Evolutionary conservation across 2,888 invertebrate genomes (phyloP).

Genomic region (Synanthedon vespiformis): DNA sequence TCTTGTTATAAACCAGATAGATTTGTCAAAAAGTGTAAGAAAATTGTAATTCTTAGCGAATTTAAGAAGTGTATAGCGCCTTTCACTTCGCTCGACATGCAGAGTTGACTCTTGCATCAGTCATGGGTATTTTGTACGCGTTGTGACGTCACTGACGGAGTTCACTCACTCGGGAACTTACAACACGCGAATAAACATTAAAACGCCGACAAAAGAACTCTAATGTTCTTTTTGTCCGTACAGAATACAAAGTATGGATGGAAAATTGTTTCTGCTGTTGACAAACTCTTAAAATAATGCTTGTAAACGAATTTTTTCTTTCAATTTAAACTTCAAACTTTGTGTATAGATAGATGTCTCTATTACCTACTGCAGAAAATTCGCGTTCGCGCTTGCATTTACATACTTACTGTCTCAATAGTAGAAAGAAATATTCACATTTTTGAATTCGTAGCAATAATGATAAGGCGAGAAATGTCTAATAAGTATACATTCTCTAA

Average conservation of each 20-base stretch:
- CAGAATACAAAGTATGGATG: neutral
- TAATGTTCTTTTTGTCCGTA: neutral
- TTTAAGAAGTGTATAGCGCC: neutral
- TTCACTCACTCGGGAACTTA: conserved; percentile 34
- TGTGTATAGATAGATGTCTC: too few relatives aligned
- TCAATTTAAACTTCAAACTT: neutral
- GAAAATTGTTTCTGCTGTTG: neutral
- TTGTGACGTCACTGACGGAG: conserved; percentile 18
- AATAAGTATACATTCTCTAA: too few relatives aligned
- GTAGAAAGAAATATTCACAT: too few relatives aligned
- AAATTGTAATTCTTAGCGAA: neutral
- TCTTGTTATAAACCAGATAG: too few relatives aligned
- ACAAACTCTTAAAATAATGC: neutral
- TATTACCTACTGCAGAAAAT: too few relatives aligned
- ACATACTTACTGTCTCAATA: too few relatives aligned
- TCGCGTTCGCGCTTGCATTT: too few relatives aligned
- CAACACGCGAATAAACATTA: conserved; percentile 12
- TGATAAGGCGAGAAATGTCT: too few relatives aligned
- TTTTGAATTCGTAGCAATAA: too few relatives aligned
- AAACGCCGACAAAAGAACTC: neutral
- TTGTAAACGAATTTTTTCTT: neutral
- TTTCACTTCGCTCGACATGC: neutral
- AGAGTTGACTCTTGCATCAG: neutral
- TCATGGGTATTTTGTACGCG: neutral
- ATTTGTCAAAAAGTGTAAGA: too few relatives aligned